Base-by-base conservation (phyloP, 2,113 vertebrate species). In the Verasper variegatus region DNA sequence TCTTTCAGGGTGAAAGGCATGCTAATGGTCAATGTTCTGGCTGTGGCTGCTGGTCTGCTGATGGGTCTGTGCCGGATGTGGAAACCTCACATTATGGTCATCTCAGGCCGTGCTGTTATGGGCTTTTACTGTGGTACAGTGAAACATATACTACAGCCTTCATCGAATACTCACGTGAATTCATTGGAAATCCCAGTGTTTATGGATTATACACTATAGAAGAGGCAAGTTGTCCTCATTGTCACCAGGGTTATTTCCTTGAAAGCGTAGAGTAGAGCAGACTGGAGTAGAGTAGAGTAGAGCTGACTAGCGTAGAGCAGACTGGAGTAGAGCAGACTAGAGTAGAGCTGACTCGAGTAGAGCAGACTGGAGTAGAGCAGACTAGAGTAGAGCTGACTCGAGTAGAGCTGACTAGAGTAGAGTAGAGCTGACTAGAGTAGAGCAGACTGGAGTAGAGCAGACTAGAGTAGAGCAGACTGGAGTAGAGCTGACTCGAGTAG, bases 121-220 rank as follows among this genome's bases (percentile, higher is more conserved):
- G 98, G 98, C 68, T 93, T 99, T 54, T 98, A 98, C 81, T 97
- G 97, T 0, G 97, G 98, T 99, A 91, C 3, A 63, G 42, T 18
- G 27, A 67, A 55, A 0, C 31, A 15, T 3, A 0, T 14, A 0
- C 35, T 56, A 35, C 2, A n/a, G 56, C 27, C 11, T 59, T 21
- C 1, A 51, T 13, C 40, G 13, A 15, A 62, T 27, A 13, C 27
- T 65, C 3, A 9, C 8, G n/a, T 57, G 0, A 40, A 61, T 37
- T 10, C 10, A 2, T 37, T 51, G 14, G 4, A 71, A 45, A 71
- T 21, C 18, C 20, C 13, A 26, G 2, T 67, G 24, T 61, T 10
- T 21, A 6, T 66, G 3, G 4, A 21, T 52, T 17, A 18, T 21
- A 57, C 12, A 23, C 0, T 45, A 35, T 24, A 24, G 21, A 42